Evolutionary conservation across 2,888 invertebrate genomes (phyloP).

Genomic region (Epistrophe eligans): DNA sequence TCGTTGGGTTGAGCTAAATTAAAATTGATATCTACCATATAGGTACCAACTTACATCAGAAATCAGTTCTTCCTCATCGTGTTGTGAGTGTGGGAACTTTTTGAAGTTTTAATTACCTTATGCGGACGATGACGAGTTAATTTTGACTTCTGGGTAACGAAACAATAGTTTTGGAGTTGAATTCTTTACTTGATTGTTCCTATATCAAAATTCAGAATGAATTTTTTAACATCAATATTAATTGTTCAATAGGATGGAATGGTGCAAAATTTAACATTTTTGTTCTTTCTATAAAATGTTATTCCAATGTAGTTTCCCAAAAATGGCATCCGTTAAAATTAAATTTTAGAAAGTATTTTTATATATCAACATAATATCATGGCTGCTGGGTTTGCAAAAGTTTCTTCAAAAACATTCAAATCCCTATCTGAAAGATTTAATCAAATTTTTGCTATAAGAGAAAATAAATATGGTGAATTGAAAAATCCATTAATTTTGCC

Average conservation of each 20-base stretch:
- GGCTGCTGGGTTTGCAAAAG: too few species aligned
- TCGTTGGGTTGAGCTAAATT: slow-evolving; percentile 22
- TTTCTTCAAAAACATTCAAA: background rate
- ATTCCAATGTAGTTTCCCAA: background rate
- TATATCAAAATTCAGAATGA: too few species aligned
- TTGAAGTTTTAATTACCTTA: slow-evolving; percentile 15
- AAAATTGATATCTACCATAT: background rate
- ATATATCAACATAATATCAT: background rate
- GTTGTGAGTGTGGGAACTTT: slow-evolving; percentile 24
- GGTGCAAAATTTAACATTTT: too few species aligned
- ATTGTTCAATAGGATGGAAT: too few species aligned
- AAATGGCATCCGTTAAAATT: background rate
- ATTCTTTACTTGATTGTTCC: too few species aligned
- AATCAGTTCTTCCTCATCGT: slow-evolving; percentile 17
- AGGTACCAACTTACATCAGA: background rate
- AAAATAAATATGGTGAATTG: background rate
- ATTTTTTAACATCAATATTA: too few species aligned
- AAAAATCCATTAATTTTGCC: slow-evolving; percentile 11
- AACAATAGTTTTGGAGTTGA: too few species aligned
- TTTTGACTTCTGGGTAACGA: background rate
- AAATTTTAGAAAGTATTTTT: background rate
- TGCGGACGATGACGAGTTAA: background rate
- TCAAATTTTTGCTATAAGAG: background rate
- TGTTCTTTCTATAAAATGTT: background rate
- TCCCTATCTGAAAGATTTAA: background rate